These are phyloP conservation scores for Notoglanidium macrostoma DNA, from an alignment of 2,797 vertebrate species.

Conservation along the genomic window DNA sequence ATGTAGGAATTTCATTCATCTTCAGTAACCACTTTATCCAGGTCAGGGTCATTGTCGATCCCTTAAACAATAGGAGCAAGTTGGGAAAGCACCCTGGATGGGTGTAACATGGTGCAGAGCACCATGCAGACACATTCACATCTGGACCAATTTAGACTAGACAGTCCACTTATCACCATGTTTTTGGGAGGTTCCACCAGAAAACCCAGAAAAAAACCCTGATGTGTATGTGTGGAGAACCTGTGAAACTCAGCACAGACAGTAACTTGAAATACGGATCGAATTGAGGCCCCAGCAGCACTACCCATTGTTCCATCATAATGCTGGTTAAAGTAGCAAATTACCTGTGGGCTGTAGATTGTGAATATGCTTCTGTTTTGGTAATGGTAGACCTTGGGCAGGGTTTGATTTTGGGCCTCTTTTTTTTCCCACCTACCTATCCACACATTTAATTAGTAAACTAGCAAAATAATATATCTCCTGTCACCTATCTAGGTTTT, in stretches of 20 bases:
- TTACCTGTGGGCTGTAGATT: background rate
- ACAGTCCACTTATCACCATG: background rate
- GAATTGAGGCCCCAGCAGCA: background rate
- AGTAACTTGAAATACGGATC: background rate
- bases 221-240: background rate
- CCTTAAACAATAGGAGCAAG: background rate
- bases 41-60: background rate
- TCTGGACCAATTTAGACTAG: background rate
- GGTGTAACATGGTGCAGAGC: background rate
- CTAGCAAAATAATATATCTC: background rate
- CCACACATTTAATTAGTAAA: no score
- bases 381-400: background rate
- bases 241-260: background rate
- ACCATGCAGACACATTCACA: background rate
- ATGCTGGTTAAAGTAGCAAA: background rate
- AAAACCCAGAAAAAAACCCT: background rate
- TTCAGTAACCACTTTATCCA: background rate
- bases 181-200: background rate
- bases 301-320: background rate
- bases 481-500: background rate
- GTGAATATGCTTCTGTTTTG: background rate
- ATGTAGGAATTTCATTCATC: background rate
- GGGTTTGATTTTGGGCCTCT: background rate
- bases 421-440: background rate
- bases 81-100: background rate